Evolutionary conservation across 1,140 invertebrate species (phyloP), one percentile per base, ranked within the genome.

Genomic region (Saccostrea echinata): DNA sequence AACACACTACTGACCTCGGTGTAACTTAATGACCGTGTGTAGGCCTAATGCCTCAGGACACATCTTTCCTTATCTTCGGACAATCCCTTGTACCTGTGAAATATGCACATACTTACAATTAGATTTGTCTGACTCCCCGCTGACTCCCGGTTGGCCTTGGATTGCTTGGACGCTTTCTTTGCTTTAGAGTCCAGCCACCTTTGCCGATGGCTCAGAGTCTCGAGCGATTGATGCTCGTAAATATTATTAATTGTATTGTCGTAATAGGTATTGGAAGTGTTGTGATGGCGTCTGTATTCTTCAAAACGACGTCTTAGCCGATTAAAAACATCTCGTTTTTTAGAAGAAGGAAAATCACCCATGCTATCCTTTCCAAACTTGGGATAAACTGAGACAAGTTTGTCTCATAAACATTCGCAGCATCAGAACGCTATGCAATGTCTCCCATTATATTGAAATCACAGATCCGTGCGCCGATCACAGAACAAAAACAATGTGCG

Each of bases 281-380:
- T 80, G 13, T 86, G 85, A 86, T 86, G 85, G 64, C 68, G 43
- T 64, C 85, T 64, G 71, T 86, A 86, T 55, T 52, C 52, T 86
- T 86, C 85, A 71, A 76, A 76, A 71, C 85, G 64, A 64, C 85
- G 64, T 80, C 51, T 71, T 61, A 86, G 30, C 35, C 85, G 85
- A 86, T 86, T 51, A 80, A 80, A 86, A 86, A 86, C 85, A 76
- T 86, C 85, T 71, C 85, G 64, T 71, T 71, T 86, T 86, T 86
- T 86, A 52, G 85, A 71, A 51, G 68, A 86, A 30, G 85, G 71
- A 71, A 86, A 86, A 80, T 86, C 85, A 64, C 85, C 85, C 85
- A 86, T 86, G 85, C 85, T 86, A 86, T 86, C 64, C 85, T 55
- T 53, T 53, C 64, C 64, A 64, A 71, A 71, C 71, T 43, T 52